A percentile compares a stretch with the other conserved stretches of the same genome.
These are phyloP conservation scores for Nycticorax nycticorax DNA, from an alignment of 2,113 vertebrate species.

Conservation along the genomic window DNA sequence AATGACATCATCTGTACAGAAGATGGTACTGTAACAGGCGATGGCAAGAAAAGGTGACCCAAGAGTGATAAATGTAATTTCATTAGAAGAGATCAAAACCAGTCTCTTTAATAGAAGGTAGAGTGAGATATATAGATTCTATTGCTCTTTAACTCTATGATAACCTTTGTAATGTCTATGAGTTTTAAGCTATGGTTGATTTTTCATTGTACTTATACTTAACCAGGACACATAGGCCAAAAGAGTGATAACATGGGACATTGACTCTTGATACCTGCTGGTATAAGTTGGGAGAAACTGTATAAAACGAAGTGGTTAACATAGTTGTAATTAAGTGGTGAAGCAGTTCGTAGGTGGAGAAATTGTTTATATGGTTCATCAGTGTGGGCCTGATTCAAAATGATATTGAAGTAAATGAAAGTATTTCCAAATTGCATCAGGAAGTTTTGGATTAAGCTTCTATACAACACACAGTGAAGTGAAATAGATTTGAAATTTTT, in stretches of 20 bases:
- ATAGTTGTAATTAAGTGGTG: background rate
- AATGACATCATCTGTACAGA: conserved; percentile 43
- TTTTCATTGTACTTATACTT: background rate
- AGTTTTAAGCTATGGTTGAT: background rate
- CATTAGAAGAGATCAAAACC: conserved; percentile 47
- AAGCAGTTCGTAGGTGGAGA: background rate
- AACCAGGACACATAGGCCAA: background rate
- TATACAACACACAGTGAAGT: background rate
- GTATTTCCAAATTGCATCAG: background rate
- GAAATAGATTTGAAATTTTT: background rate
- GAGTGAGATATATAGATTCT: background rate
- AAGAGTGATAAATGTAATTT: conserved; percentile 45
- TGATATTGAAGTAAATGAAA: background rate
- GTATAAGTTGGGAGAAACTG: background rate
- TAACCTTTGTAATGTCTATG: conserved; percentile 5
- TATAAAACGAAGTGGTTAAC: background rate
- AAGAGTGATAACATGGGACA: background rate
- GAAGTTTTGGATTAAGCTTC: background rate
- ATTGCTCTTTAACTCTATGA: background rate
- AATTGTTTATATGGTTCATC: background rate
- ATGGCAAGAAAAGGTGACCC: conserved; percentile 12
- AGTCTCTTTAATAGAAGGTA: conserved; percentile 42
- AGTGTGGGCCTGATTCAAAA: background rate
- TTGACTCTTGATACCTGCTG: background rate
- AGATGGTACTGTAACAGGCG: background rate